Conservation (phyloP, 2,888 invertebrate genomes). For the Phortica okadai region DNA sequence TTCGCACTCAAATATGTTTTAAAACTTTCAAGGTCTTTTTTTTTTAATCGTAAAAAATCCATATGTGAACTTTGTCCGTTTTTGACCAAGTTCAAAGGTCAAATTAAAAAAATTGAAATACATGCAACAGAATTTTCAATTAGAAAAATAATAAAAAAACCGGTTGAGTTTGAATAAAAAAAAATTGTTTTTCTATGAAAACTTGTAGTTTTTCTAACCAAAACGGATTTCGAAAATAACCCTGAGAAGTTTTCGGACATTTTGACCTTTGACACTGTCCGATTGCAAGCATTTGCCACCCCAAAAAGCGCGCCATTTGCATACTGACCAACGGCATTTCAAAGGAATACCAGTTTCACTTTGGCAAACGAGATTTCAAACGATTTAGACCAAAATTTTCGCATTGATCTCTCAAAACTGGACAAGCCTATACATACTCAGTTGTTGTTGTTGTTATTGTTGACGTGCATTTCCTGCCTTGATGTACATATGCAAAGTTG, state of each 20-base stretch:
- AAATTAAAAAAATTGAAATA: conserved; percentile 21
- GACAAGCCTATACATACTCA: neutral
- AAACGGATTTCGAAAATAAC: conserved; percentile 52
- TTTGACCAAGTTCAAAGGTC: conserved; percentile 32
- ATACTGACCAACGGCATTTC: conserved; percentile 17
- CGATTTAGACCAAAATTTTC: conserved; percentile 1
- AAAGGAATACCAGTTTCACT: conserved; percentile 16
- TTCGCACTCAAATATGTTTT: too few species aligned
- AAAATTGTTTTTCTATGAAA: conserved; percentile 26
- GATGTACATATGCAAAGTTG: neutral
- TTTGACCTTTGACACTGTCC: conserved; percentile 66
- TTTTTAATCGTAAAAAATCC: neutral
- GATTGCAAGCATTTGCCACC: conserved; percentile 1
- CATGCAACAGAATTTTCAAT: conserved; percentile 14
- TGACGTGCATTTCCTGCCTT: neutral
- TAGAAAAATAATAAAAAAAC: neutral
- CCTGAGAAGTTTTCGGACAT: conserved; percentile 68
- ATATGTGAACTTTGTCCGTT: neutral
- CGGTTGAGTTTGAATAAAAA: conserved; percentile 47
- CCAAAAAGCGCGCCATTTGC: conserved; percentile 5
- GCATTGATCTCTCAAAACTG: neutral
- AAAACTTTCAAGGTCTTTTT: neutral
- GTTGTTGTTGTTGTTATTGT: neutral
- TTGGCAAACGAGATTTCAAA: neutral
- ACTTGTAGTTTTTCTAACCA: conserved; percentile 46